Conservation (phyloP, 1,140 invertebrate genomes). For the Holotrichia oblita region DNA sequence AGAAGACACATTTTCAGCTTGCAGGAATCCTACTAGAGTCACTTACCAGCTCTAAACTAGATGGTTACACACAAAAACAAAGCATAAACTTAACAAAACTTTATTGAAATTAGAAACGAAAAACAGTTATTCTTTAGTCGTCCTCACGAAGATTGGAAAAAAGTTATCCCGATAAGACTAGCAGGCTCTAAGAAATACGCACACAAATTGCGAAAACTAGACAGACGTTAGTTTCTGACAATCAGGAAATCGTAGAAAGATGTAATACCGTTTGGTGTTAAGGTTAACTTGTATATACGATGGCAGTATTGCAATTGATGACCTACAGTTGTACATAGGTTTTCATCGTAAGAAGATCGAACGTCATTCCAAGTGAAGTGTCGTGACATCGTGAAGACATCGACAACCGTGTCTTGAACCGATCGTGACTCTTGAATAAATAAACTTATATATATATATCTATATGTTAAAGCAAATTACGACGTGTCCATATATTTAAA, state of each 20-base stretch:
- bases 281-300: constrained; percentile 15
- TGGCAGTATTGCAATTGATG: constrained; percentile 12
- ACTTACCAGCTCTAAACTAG: too few relatives aligned
- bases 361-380: constrained; percentile 9
- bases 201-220: too few relatives aligned
- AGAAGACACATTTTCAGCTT: too few relatives aligned
- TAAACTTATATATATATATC: neutral
- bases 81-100: too few relatives aligned
- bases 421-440: neutral
- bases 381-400: too few relatives aligned
- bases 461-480: neutral
- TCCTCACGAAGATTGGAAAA: too few relatives aligned
- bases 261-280: constrained; percentile 19
- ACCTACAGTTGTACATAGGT: constrained; percentile 2
- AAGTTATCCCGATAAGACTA: too few relatives aligned
- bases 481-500: neutral
- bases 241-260: constrained; percentile 20
- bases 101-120: too few relatives aligned
- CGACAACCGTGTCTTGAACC: neutral
- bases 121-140: too few relatives aligned
- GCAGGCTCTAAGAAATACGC: too few relatives aligned
- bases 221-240: neutral
- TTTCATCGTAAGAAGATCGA: neutral
- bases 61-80: too few relatives aligned
- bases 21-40: too few relatives aligned